Percentiles rank a stretch among this genome's conserved stretches.
Conservation (phyloP, 2,888 invertebrate genomes). For the Ichneumoninae sp. region DNA sequence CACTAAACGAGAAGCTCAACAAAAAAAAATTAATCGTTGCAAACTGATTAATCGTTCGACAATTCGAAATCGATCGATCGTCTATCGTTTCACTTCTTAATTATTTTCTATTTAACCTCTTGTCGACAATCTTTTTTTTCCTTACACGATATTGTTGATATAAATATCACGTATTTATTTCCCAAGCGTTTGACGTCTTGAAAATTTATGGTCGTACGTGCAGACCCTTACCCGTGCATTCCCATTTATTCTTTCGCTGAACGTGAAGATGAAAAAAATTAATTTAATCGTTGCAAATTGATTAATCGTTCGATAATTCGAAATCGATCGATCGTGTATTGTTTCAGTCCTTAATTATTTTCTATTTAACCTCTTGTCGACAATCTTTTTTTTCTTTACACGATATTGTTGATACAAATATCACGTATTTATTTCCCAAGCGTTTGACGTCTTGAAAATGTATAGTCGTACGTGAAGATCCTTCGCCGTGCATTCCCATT, state of each 20-base stretch:
- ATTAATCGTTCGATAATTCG: background rate
- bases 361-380: background rate
- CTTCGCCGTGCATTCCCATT: conserved; percentile 1
- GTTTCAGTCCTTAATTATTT: conserved; percentile 3
- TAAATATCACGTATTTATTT: background rate
- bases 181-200: background rate
- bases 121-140: background rate
- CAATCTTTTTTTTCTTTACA: background rate
- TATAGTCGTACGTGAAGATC: background rate
- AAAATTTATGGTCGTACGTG: background rate
- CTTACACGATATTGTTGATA: background rate
- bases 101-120: background rate
- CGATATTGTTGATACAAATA: background rate
- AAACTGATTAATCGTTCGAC: background rate
- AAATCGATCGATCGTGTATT: background rate
- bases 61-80: background rate
- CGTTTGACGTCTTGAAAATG: background rate
- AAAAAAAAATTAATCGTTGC: background rate
- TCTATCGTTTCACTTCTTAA: background rate
- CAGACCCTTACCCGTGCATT: background rate
- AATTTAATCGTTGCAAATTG: background rate
- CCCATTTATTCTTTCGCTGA: background rate
- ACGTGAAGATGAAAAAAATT: background rate
- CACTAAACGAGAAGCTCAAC: background rate
- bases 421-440: background rate